phyloP scores from a whole-genome alignment of 2,113 vertebrate species.

The Pan troglodytes region NHGRI_mPanTro3-v2.1_pri NC_072407.2:83922501-83923000 shows the following conservation, averaged over 20 bases:
- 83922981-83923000: background rate
- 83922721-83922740: background rate
- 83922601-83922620: background rate
- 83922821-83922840: background rate
- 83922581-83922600: background rate
- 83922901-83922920: background rate
- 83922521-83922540: background rate
- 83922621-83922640: background rate
- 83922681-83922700: slow-evolving; percentile 28
- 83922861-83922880: background rate
- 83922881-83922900: slow-evolving; percentile 3
- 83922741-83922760: slow-evolving; percentile 7
- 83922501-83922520: background rate
- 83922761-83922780: background rate
- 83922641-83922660: background rate
- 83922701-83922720: background rate
- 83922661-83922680: background rate
- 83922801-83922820: background rate
- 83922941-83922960: background rate
- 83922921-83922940: background rate
- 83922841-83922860: background rate
- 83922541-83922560: background rate
- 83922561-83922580: background rate
- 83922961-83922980: background rate
- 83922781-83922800: background rate